phyloP scores from a whole-genome alignment of 2,888 invertebrate species.

The Patella ulyssiponensis region DNA sequence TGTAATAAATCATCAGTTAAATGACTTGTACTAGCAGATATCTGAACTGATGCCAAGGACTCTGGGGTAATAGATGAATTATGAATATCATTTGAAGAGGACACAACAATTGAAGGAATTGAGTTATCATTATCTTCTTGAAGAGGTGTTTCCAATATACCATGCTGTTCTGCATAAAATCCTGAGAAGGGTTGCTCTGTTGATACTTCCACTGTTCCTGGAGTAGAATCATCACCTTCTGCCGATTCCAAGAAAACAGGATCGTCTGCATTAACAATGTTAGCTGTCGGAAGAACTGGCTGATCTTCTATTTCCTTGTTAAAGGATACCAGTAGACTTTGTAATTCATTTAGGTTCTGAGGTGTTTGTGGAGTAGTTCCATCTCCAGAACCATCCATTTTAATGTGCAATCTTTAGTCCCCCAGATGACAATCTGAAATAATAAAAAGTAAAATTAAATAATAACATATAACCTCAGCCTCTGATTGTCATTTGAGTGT shows the following conservation, averaged over 20 bases:
- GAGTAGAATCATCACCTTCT: not conserved
- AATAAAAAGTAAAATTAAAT: not conserved
- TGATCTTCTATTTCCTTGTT: slow-evolving; percentile 82
- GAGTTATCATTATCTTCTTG: slow-evolving; percentile 24
- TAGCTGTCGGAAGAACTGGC: slow-evolving; percentile 38
- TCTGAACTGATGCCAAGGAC: not conserved
- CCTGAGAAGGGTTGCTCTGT: slow-evolving; percentile 24
- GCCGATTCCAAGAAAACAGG: slow-evolving; percentile 13
- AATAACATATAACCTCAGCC: too few relatives aligned
- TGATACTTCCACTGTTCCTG: slow-evolving; percentile 19
- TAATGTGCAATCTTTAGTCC: not conserved
- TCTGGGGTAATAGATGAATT: not conserved
- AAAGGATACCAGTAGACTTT: slow-evolving; percentile 86
- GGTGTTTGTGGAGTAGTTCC: not conserved
- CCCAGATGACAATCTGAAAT: not conserved
- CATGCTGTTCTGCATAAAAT: slow-evolving; percentile 19
- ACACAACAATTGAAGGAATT: not conserved
- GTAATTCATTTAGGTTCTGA: slow-evolving; percentile 79
- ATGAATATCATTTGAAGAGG: not conserved
- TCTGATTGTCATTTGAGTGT: too few relatives aligned
- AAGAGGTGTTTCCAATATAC: slow-evolving; percentile 14
- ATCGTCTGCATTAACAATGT: slow-evolving; percentile 15
- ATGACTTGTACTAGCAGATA: not conserved
- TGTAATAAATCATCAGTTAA: not conserved
- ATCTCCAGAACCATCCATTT: slow-evolving; percentile 1